Conservation (phyloP, 2,113 vertebrate genomes). For the Trogon surrucura region DNA sequence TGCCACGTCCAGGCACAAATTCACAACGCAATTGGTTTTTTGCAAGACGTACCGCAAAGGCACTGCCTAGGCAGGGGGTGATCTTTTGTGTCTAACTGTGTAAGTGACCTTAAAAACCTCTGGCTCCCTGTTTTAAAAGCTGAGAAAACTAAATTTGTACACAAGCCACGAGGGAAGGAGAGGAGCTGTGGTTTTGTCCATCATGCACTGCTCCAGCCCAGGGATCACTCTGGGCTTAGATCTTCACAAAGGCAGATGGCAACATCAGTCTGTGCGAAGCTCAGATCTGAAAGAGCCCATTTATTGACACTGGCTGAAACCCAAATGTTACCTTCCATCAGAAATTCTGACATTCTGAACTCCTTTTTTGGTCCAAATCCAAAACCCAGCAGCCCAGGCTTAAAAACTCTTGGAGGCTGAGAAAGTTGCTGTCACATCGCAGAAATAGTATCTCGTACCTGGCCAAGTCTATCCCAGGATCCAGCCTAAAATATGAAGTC, state of each 20-base stretch:
- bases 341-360: background rate
- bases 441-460: background rate
- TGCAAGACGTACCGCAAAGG: background rate
- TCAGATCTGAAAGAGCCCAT: background rate
- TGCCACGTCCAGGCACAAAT: fast-evolving
- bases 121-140: background rate
- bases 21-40: background rate
- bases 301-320: background rate
- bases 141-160: background rate
- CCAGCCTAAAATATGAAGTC: background rate
- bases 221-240: background rate
- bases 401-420: background rate
- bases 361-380: background rate
- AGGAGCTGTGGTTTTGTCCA: background rate
- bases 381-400: background rate
- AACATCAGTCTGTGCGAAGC: background rate
- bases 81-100: background rate
- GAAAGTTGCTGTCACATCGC: background rate
- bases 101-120: background rate
- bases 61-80: background rate
- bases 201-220: background rate
- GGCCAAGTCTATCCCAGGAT: background rate
- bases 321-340: background rate
- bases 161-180: background rate
- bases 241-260: background rate